phyloP scores from a whole-genome alignment of 2,888 invertebrate species.

The Platycheirus albimanus region DNA sequence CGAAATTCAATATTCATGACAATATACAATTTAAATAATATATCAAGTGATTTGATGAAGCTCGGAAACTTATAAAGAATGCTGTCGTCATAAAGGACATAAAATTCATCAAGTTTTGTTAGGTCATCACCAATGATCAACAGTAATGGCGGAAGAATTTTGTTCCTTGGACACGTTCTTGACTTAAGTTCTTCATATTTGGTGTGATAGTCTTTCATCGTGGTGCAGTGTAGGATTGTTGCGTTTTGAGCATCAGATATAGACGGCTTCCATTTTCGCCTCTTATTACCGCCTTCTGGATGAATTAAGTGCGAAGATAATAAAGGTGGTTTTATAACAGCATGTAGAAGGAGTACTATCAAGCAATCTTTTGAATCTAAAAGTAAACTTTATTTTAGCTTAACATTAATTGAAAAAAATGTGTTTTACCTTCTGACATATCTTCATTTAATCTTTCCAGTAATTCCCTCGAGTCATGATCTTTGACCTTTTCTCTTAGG shows the following conservation, averaged over 20 bases:
- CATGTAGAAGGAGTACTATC: constrained; percentile 28
- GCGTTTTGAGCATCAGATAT: constrained; percentile 55
- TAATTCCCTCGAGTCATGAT: constrained; percentile 4
- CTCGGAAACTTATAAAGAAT: constrained; percentile 33
- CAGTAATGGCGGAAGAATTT: constrained; percentile 19
- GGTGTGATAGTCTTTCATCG: constrained; percentile 30
- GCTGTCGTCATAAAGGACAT: constrained; percentile 43
- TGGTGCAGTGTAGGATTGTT: constrained; percentile 41
- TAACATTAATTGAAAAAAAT: background rate
- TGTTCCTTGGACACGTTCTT: constrained; percentile 22
- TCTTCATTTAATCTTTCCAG: background rate
- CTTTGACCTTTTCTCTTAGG: background rate
- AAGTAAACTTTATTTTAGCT: too few species aligned
- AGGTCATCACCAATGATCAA: constrained; percentile 41
- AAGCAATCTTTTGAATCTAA: constrained; percentile 48
- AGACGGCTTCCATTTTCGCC: constrained; percentile 50
- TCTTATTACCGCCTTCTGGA: constrained; percentile 24
- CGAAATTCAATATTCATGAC: constrained; percentile 40
- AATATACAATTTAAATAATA: constrained; percentile 48
- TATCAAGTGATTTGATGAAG: constrained; percentile 48
- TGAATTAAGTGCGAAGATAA: too few species aligned
- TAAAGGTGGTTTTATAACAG: constrained; percentile 48
- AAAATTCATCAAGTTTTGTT: constrained; percentile 44
- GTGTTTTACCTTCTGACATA: background rate
- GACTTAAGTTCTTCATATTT: constrained; percentile 21